phyloP scores from a whole-genome alignment of 2,113 vertebrate genomes.

The Brachyistius frenatus region DNA sequence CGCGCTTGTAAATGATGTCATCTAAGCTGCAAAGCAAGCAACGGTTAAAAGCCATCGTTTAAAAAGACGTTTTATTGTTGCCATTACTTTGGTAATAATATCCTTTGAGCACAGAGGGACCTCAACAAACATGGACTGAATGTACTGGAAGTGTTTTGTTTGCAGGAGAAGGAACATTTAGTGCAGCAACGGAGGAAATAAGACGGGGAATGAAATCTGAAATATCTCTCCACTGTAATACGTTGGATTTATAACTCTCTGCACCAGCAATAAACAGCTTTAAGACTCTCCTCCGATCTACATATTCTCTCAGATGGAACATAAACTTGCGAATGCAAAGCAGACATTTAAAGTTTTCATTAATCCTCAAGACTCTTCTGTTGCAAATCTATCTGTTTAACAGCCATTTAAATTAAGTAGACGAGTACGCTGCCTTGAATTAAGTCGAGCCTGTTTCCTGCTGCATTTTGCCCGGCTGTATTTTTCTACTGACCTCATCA shows the following conservation, averaged over 20 bases:
- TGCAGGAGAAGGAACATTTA: conserved; percentile 14
- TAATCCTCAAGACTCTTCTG: conserved; percentile 7
- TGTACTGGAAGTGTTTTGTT: conserved; percentile 17
- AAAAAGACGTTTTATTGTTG: conserved; percentile 8
- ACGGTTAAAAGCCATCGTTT: conserved; percentile 8
- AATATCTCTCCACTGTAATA: conserved; percentile 15
- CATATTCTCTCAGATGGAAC: conserved; percentile 45
- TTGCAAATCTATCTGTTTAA: conserved; percentile 23
- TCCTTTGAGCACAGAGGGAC: conserved; percentile 5
- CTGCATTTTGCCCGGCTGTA: conserved; percentile 2
- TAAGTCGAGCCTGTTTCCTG: neutral
- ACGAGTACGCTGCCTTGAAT: neutral
- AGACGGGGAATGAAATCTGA: conserved; percentile 5
- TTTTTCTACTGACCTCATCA: conserved; percentile 21
- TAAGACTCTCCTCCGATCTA: conserved; percentile 42
- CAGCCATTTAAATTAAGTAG: neutral
- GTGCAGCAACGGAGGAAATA: conserved; percentile 22
- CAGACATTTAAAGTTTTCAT: conserved; percentile 39
- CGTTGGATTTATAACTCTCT: conserved; percentile 49
- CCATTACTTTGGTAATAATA: neutral
- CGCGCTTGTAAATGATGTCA: conserved; percentile 9
- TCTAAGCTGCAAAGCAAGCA: conserved; percentile 14
- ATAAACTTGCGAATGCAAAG: conserved; percentile 55
- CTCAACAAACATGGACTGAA: neutral
- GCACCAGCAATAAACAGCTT: conserved; percentile 44